These are phyloP conservation scores for Triplophysa tibetana DNA, from an alignment of 2,113 vertebrate species.

Conservation along the genomic window DNA sequence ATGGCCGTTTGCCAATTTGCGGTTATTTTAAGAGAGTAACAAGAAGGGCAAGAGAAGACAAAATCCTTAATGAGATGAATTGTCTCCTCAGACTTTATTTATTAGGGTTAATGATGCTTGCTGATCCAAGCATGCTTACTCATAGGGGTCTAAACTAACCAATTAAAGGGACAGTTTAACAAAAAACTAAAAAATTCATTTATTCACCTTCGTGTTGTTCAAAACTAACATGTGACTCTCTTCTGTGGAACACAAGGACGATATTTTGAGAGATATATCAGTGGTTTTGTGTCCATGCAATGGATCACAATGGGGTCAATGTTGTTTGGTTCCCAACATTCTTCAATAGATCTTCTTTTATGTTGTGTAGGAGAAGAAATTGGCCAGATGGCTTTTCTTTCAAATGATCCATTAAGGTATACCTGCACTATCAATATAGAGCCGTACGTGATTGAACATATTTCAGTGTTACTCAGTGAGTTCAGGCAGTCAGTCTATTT, in stretches of 20 bases:
- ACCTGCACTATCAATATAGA: neutral
- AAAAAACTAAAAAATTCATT: too few relatives aligned
- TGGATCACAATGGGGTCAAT: too few relatives aligned
- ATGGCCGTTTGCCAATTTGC: neutral
- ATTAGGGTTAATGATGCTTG: constrained; percentile 1
- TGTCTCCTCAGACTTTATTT: constrained; percentile 1
- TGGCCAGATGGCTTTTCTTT: neutral
- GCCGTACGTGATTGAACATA: neutral
- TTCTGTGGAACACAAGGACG: too few relatives aligned
- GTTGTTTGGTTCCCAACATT: too few relatives aligned
- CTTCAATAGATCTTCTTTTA: too few relatives aligned
- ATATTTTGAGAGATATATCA: too few relatives aligned
- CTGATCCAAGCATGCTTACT: neutral
- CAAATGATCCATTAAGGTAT: neutral
- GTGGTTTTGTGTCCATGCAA: too few relatives aligned
- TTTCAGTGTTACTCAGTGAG: neutral
- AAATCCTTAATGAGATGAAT: neutral
- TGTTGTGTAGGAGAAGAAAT: neutral
- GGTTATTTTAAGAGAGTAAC: constrained; percentile 1
- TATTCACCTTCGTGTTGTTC: too few relatives aligned
- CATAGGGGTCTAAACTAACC: neutral
- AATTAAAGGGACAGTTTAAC: too few relatives aligned
- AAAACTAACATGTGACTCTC: too few relatives aligned
- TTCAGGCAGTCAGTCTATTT: neutral
- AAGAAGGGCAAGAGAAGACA: constrained; percentile 3